Percentiles rank a stretch among this genome's conserved stretches.
Evolutionary conservation across 1,140 invertebrate genomes (phyloP).

Genomic region (Bombus fervidus): DNA sequence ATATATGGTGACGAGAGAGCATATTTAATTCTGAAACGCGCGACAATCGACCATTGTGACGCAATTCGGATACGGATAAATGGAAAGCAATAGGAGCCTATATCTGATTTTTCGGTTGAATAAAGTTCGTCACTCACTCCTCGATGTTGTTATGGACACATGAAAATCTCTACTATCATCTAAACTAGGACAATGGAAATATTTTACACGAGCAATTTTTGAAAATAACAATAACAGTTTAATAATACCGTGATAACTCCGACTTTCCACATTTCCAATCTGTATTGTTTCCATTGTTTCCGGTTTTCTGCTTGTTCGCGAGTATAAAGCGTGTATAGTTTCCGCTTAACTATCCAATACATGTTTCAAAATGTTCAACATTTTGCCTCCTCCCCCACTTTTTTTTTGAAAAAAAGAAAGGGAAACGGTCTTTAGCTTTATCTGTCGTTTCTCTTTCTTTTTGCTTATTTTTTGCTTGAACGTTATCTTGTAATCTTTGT

Average conservation of each 20-base stretch:
- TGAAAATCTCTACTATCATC: neutral
- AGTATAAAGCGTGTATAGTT: neutral
- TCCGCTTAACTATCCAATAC: neutral
- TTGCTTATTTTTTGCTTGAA: neutral
- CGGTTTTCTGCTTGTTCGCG: neutral
- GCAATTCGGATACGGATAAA: neutral
- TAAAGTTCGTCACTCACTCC: neutral
- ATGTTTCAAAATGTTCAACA: neutral
- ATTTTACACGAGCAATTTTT: neutral
- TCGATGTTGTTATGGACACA: neutral
- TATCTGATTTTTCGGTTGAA: constrained; percentile 16
- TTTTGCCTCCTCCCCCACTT: neutral
- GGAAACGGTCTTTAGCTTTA: neutral
- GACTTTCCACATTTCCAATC: neutral
- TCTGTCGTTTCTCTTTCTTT: neutral
- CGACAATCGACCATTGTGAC: neutral
- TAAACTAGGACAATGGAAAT: too few species aligned
- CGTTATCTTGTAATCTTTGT: neutral
- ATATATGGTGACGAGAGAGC: too few species aligned
- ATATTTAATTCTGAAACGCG: too few species aligned
- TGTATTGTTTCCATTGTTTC: neutral
- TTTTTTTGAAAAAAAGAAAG: neutral
- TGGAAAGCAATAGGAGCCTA: neutral
- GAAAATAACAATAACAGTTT: neutral
- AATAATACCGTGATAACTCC: neutral